These are phyloP conservation scores for Pocillopora damicornis DNA, from an alignment of 64 coral and sea anemone genomes.

Conservation along the genomic window DNA sequence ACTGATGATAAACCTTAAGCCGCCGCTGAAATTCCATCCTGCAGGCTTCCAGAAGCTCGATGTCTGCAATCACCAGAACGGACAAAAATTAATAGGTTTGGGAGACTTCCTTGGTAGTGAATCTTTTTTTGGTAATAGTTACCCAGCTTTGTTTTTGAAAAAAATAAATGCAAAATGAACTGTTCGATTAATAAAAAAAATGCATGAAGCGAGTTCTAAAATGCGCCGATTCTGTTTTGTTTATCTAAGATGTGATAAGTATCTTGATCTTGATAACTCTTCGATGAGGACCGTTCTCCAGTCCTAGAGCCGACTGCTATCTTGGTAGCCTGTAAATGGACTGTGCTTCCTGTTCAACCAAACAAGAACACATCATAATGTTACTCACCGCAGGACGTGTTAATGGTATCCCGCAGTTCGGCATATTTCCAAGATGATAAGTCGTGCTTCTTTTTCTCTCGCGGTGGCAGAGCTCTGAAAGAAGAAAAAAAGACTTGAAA, in stretches of 20 bases:
- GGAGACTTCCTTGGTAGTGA: background rate
- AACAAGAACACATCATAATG: background rate
- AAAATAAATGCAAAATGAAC: no score
- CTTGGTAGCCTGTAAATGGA: no score
- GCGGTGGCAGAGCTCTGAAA: conserved; percentile 20
- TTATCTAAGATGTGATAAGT: background rate
- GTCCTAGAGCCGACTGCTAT: background rate
- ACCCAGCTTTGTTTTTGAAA: no score
- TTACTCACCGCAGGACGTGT: conserved; percentile 93
- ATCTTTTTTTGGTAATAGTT: no score
- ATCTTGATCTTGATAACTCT: background rate
- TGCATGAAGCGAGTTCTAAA: no score
- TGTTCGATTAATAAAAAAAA: no score
- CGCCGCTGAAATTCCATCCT: conserved; percentile 86
- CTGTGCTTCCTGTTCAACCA: background rate
- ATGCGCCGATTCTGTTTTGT: no score
- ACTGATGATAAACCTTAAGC: conserved; percentile 96
- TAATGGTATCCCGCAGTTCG: conserved; percentile 94
- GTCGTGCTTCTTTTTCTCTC: conserved; percentile 84
- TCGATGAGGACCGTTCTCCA: background rate
- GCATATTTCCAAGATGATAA: conserved; percentile 89
- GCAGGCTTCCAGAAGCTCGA: conserved; percentile 89
- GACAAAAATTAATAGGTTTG: background rate
- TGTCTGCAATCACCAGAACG: conserved; percentile 55
- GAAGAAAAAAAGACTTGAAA: background rate